A percentile compares a stretch with the other conserved stretches of the same genome.
Evolutionary conservation across 2,113 vertebrate genomes (phyloP).

Genomic region (Cyprinodon brontotheroides): DNA sequence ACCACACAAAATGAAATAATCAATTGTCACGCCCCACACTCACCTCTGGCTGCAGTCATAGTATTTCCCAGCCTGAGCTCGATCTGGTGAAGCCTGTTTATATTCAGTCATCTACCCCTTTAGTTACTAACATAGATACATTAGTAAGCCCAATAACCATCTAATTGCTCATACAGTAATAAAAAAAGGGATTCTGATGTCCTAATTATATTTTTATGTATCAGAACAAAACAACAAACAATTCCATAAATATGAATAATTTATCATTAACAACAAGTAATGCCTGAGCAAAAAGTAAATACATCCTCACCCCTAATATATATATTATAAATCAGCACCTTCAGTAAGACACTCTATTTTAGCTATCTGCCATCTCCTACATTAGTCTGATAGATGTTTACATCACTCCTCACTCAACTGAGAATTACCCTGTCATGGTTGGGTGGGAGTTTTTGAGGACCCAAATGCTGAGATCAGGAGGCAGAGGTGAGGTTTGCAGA

Average conservation of each 20-base stretch:
- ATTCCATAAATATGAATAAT: too few species aligned
- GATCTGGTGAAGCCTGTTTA: background rate
- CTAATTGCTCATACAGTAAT: background rate
- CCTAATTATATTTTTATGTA: background rate
- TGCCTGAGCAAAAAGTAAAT: background rate
- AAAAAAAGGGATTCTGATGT: background rate
- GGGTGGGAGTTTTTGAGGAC: background rate
- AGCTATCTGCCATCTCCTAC: background rate
- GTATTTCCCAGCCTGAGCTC: background rate
- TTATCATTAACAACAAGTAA: too few species aligned
- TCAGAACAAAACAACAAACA: background rate
- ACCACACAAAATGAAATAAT: background rate
- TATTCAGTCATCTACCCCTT: conserved; percentile 12
- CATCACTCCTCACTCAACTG: background rate
- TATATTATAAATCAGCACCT: background rate
- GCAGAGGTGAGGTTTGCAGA: too few species aligned
- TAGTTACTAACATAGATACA: background rate
- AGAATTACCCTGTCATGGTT: too few species aligned
- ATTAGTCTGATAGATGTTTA: background rate
- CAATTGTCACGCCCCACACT: conserved; percentile 1
- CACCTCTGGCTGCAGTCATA: background rate
- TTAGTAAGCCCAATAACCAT: background rate
- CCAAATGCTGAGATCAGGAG: too few species aligned
- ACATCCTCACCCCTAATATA: background rate
- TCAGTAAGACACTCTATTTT: background rate